Evolutionary conservation across 1,140 invertebrate species (phyloP).

Genomic region (Drosophila bocqueti): DNA sequence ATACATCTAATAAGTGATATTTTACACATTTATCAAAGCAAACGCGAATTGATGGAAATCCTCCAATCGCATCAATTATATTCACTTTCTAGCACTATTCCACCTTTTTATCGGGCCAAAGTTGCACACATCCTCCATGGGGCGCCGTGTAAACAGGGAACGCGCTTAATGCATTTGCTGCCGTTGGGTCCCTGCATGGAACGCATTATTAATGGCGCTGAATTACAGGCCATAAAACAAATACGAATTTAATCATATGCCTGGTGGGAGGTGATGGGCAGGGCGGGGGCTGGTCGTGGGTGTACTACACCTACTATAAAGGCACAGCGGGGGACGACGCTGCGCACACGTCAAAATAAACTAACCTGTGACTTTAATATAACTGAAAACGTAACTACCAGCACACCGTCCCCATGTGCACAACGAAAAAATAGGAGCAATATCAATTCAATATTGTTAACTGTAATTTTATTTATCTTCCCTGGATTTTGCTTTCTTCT

Average conservation of each 20-base stretch:
- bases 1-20: neutral
- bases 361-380: slow-evolving; percentile 57
- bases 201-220: slow-evolving; percentile 45
- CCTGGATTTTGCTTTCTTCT: too few relatives aligned
- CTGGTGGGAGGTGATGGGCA: neutral
- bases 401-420: slow-evolving; percentile 6
- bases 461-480: too few relatives aligned
- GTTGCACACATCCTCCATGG: slow-evolving; percentile 1
- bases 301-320: slow-evolving; percentile 9
- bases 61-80: slow-evolving; percentile 1
- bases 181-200: slow-evolving; percentile 3
- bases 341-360: slow-evolving; percentile 48
- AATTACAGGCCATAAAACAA: slow-evolving; percentile 62
- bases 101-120: neutral
- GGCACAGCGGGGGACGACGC: slow-evolving; percentile 6
- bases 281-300: neutral
- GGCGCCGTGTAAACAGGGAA: neutral
- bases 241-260: slow-evolving; percentile 63
- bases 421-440: neutral
- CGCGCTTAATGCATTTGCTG: slow-evolving; percentile 19
- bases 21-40: neutral
- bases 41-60: neutral
- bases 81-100: neutral
- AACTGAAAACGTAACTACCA: slow-evolving; percentile 42
- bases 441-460: too few relatives aligned